Evolutionary conservation across 2,113 vertebrate genomes (phyloP), one percentile per base, ranked within the genome.

Genomic region (Opisthocomus hoazin): DNA sequence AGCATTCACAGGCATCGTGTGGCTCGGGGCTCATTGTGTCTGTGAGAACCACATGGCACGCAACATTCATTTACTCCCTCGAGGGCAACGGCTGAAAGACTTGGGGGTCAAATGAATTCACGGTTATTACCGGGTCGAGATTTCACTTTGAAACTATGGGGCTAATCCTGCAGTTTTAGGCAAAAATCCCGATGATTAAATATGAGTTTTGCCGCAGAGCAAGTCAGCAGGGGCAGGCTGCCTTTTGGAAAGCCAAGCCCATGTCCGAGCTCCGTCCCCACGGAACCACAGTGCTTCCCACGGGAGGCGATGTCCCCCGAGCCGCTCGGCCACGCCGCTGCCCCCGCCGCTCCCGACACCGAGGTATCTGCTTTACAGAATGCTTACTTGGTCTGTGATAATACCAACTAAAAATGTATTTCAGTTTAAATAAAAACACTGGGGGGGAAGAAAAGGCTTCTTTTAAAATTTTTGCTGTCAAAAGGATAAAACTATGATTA

Each of bases 11-110:
- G 89, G 90, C 89, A 84, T 84, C 80, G 84, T 84, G 93, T 65
- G 86, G 92, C 76, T 81, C 10, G 0, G 83, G 83, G 74, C 58
- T 89, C 41, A 96, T 92, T 96, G 95, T 93, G 15, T 60, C 92
- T 93, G 96, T 96, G 96, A 96, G 92, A 97, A 96, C 95, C 26
- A 78, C 90, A 84, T 92, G 18, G 79, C 84, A 22, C 94, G 93
- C 85, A 93, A 94, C 93, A 92, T 96, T 93, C 96, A 94, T 90
- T 86, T 81, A 80, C 56, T 96, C 93, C 90, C 93, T 65, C 7
- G 11, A 92, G 95, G 96, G 93, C 95, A 93, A 23, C 0, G 39
- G 11, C 0, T 97, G 96, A 95, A 96, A 96, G 88, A 61, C 92
- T 7, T 2, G 56, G 77, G 91, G 92, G 96, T 96, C 94, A 95